Evolutionary conservation across 2,113 vertebrate species (phyloP), one percentile per base, ranked within the genome.

Genomic region (Lonchura striata): DNA sequence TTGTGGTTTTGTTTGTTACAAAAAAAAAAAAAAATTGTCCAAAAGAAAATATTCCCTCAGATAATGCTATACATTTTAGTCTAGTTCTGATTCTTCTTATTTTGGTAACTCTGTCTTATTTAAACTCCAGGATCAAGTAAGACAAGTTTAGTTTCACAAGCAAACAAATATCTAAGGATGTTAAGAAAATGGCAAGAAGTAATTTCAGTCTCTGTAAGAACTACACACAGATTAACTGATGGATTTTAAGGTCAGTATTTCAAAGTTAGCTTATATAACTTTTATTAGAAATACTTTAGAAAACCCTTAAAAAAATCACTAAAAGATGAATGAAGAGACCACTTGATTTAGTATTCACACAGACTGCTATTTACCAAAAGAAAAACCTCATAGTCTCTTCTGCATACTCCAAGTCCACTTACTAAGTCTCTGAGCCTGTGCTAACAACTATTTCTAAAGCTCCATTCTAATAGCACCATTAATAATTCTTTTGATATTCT

Each of bases 341-440:
- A 23, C 57, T 97, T 96, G 94, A 91, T 95, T 88, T 88, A 90
- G 54, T 63, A 52, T 82, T 91, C 52, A 15, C 60, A 52, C 31
- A 86, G 63, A 11, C 69, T 47, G 27, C 61, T 88, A 47, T 93
- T 93, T 95, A 69, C 77, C 41, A 37, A 86, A 94, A 92, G 47
- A 5, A 5, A 94, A 89, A 42, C 56, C 63, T 94, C 70, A 53
- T 23, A 69, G 79, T 90, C 54, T 90, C 31, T 35, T 93, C 74
- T 92, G 39, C 49, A 25, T 60, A 49, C n/a, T 87, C 66, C 44
- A 92, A 83, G 93, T 85, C 49, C 41, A 71, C 63, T 69, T 81
- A 71, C 54, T 71, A 44, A 30, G 37, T 84, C 94, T 94, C 86
- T 92, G 44, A 88, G 69, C 53, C 78, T 65, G 27, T 74, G 76